Conservation (phyloP, 2,113 vertebrate genomes). For the Girardinichthys multiradiatus region DNA sequence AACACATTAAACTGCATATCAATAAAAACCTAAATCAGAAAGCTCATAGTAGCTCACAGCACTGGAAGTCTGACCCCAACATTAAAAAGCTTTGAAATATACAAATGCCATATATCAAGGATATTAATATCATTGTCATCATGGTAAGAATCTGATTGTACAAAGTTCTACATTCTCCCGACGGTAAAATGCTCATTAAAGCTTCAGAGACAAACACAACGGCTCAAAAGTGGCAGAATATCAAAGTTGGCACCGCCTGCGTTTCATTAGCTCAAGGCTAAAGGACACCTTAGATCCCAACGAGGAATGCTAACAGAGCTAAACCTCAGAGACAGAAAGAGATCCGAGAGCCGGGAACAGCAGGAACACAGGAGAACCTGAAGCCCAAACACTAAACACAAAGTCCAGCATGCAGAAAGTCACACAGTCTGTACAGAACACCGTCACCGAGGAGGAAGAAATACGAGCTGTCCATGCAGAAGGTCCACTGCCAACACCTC, state of each 20-base stretch:
- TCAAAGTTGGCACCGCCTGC: slow-evolving; percentile 30
- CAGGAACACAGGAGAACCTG: slow-evolving; percentile 23
- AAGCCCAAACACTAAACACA: slow-evolving; percentile 64
- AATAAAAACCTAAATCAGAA: slow-evolving; percentile 25
- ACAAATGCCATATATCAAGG: slow-evolving; percentile 44
- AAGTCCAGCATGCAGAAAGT: slow-evolving; percentile 68
- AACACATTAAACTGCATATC: slow-evolving; percentile 13
- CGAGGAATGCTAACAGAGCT: slow-evolving; percentile 40
- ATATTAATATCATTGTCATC: slow-evolving; percentile 23
- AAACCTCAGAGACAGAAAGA: slow-evolving; percentile 3
- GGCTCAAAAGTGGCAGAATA: slow-evolving; percentile 45
- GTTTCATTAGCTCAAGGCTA: slow-evolving; percentile 47
- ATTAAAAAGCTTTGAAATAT: slow-evolving; percentile 59
- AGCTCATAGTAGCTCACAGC: slow-evolving; percentile 37
- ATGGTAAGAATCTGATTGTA: slow-evolving; percentile 58
- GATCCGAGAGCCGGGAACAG: slow-evolving; percentile 9
- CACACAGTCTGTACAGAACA: slow-evolving; percentile 53
- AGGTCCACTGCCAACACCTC: slow-evolving; percentile 3
- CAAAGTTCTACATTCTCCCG: slow-evolving; percentile 69
- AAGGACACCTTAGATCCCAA: slow-evolving; percentile 8
- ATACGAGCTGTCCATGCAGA: slow-evolving; percentile 12
- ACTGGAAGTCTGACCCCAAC: slow-evolving; percentile 47
- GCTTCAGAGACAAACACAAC: slow-evolving; percentile 57
- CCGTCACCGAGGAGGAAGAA: slow-evolving; percentile 47
- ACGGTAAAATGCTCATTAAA: slow-evolving; percentile 62